Evolutionary conservation across 2,888 invertebrate species (phyloP), one percentile per base, ranked within the genome.

Genomic region (Peribatodes rhomboidaria): DNA sequence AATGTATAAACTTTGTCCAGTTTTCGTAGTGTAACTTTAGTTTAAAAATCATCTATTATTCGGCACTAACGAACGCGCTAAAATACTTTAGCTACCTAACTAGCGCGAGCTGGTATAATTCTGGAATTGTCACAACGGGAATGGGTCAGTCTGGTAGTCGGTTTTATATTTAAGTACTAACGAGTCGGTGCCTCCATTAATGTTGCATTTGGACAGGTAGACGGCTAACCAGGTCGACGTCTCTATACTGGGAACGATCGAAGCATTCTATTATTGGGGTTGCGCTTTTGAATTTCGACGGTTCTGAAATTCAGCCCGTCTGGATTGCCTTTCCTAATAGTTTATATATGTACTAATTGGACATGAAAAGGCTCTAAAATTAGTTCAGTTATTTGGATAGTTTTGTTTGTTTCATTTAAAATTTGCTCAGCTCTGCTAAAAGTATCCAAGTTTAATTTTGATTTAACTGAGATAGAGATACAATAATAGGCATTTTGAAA

Each of bases 161-260:
- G 81, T 79, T 80, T 85, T 88, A 87, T 86, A 89, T 90, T 90
- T 90, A 85, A 89, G 89, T 89, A 85, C 81, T 86, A 86, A 84
- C 84, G 86, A 86, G 85, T 83, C 79, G 80, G 74, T 80, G 82
- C 78, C 72, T 88, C 84, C 88, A 92, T 92, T 93, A 92, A 89
- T 82, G 79, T 87, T 89, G 86, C 87, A 92, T 79, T 78, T 73
- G 78, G 80, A 74, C 86, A 88, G 87, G 85, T 84, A 83, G 85
- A 80, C 80, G 72, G 74, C 75, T 80, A 87, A 85, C 85, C 83
- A 80, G 90, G 88, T 87, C 87, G 85, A 78, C 80, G 85, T 77
- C 80, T 84, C 81, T 92, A 92, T 87, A 90, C 85, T 88, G 80
- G 87, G 89, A 85, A 72, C 87, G 87, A 89, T 92, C 89, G 90